Conservation (phyloP, 2,888 invertebrate genomes). For the Aphidius colemani region DNA sequence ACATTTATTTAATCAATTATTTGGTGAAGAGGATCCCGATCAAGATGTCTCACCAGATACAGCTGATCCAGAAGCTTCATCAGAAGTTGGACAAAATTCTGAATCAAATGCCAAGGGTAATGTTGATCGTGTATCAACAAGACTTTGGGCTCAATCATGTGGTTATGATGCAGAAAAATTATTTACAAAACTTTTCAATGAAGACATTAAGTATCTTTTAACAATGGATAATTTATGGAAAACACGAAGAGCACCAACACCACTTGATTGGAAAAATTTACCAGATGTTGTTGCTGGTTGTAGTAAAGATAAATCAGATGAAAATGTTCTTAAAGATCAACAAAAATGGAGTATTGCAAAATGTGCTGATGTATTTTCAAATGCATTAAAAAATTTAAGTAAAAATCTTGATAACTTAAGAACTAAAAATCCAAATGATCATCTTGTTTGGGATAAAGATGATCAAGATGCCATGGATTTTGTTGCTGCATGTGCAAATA, state of each 20-base stretch:
- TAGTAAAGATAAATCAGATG: conserved; percentile 61
- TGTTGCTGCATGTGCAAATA: conserved; percentile 93
- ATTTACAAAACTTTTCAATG: conserved; percentile 90
- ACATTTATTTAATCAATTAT: conserved; percentile 97
- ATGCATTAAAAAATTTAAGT: conserved; percentile 70
- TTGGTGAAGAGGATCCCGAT: conserved; percentile 95
- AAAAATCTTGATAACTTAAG: conserved; percentile 62
- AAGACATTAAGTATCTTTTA: conserved; percentile 92
- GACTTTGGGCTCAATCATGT: conserved; percentile 84
- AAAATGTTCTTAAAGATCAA: conserved; percentile 71
- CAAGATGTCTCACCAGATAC: conserved; percentile 98
- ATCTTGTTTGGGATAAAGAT: conserved; percentile 97
- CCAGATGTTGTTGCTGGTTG: conserved; percentile 64
- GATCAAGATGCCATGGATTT: conserved; percentile 93
- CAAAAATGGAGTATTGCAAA: conserved; percentile 79
- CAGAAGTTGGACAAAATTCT: conserved; percentile 63
- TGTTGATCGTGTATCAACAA: conserved; percentile 70
- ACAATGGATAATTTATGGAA: conserved; percentile 97
- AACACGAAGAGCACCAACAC: conserved; percentile 81
- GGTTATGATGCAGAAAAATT: conserved; percentile 84
- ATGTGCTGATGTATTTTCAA: conserved; percentile 73
- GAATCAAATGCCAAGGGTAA: conserved; percentile 64
- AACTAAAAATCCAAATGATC: conserved; percentile 65
- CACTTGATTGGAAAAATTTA: conserved; percentile 72
- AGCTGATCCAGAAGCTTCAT: conserved; percentile 90